These are phyloP conservation scores for Lordiphosa stackelbergi DNA, from an alignment of 1,140 invertebrate genomes.

Conservation along the genomic window DNA sequence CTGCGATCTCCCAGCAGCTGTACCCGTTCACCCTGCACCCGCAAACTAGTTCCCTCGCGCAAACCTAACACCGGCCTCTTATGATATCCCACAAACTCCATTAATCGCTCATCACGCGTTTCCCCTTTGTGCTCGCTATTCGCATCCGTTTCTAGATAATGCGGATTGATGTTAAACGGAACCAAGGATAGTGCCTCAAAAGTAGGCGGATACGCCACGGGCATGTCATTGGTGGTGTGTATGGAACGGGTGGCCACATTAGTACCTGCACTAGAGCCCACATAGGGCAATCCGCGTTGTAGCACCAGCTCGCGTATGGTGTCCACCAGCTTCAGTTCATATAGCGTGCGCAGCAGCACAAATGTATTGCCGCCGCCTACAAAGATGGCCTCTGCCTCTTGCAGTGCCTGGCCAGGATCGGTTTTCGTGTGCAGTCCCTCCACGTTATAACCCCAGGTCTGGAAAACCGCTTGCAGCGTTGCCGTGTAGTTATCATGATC, in stretches of 20 bases:
- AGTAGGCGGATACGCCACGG: conserved; percentile 86
- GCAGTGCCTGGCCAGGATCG: conserved; percentile 80
- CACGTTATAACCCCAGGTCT: conserved; percentile 82
- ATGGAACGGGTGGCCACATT: conserved; percentile 89
- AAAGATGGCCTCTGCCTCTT: conserved; percentile 84
- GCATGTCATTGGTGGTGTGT: conserved; percentile 88
- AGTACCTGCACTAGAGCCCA: conserved; percentile 89
- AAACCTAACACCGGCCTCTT: conserved; percentile 75
- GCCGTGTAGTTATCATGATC: conserved; percentile 80
- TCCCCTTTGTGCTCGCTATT: conserved; percentile 75
- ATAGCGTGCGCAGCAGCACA: conserved; percentile 83
- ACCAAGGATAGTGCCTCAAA: conserved; percentile 86
- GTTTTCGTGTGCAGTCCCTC: conserved; percentile 81
- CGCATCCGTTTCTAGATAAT: conserved; percentile 84
- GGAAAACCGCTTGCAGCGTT: conserved; percentile 81
- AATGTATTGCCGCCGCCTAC: conserved; percentile 90
- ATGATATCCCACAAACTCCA: conserved; percentile 82
- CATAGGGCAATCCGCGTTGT: conserved; percentile 84
- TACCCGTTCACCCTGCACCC: no score
- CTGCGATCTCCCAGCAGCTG: no score
- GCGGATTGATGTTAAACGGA: conserved; percentile 92
- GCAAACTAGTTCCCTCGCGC: no score
- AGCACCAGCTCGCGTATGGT: conserved; percentile 39
- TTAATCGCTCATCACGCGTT: conserved; percentile 82
- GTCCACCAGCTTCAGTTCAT: conserved; percentile 79